These are phyloP conservation scores for Tachycineta bicolor DNA, from an alignment of 2,113 vertebrate species.

Conservation along the genomic window DNA sequence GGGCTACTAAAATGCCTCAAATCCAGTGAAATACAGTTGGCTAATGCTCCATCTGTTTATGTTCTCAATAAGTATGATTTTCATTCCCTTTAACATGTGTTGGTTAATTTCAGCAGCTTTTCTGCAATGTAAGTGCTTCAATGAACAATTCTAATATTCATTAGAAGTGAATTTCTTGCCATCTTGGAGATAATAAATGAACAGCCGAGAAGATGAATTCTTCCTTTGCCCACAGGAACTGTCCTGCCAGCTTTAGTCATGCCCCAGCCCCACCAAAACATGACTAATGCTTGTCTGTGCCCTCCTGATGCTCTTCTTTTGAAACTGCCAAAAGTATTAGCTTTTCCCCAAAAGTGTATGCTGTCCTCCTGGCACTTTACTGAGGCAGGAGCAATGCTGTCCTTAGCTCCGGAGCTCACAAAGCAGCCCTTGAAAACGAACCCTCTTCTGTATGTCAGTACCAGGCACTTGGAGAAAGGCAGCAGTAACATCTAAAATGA, in stretches of 20 bases:
- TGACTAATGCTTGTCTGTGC: background rate
- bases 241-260: background rate
- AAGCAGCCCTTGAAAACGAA: background rate
- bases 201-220: background rate
- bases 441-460: background rate
- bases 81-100: background rate
- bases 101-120: background rate
- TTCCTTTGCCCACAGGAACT: background rate
- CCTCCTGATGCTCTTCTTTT: background rate
- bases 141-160: background rate
- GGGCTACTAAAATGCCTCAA: background rate
- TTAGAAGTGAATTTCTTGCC: background rate
- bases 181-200: background rate
- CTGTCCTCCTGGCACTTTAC: background rate
- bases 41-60: background rate
- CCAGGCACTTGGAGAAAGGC: background rate
- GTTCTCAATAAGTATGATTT: background rate
- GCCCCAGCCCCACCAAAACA: background rate
- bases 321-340: background rate
- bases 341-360: background rate
- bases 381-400: accelerated
- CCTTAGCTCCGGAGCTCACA: background rate
- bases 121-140: background rate
- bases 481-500: background rate
- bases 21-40: background rate